These are phyloP conservation scores for Intellagama lesueurii DNA, from an alignment of 2,797 vertebrate genomes.

Conservation along the genomic window DNA sequence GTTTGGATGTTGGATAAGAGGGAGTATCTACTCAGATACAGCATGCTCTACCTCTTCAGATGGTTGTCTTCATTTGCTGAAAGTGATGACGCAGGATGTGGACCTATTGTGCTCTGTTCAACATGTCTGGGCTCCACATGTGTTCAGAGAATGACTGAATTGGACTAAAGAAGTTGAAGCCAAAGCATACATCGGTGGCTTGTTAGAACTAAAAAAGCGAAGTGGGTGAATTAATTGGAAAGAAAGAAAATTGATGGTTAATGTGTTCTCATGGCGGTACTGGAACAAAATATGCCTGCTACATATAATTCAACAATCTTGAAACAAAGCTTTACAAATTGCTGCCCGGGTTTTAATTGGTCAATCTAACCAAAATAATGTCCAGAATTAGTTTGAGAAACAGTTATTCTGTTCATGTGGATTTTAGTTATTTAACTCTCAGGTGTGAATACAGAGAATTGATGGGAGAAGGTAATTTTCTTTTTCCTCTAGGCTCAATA, in stretches of 20 bases:
- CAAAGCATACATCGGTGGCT: background rate
- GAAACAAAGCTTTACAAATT: background rate
- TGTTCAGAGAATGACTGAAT: no score
- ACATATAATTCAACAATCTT: background rate
- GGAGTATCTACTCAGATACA: no score
- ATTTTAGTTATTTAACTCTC: constrained; percentile 39
- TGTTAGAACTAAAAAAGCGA: background rate
- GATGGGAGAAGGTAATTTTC: constrained; percentile 29
- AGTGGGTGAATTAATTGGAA: background rate
- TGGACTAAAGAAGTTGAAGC: background rate
- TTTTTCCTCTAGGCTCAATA: constrained; percentile 31
- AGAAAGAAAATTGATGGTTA: background rate
- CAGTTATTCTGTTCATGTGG: background rate
- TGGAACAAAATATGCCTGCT: background rate
- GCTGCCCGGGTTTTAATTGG: background rate
- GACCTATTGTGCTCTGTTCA: no score
- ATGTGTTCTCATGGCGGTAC: background rate
- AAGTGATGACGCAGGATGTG: no score
- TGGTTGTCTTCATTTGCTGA: no score
- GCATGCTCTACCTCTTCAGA: no score
- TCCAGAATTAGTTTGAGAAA: background rate
- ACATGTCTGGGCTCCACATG: no score
- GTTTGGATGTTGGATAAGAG: no score
- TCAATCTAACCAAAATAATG: background rate
- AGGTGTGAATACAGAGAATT: constrained; percentile 30